These are phyloP conservation scores for Agriotes lineatus DNA, from an alignment of 2,888 invertebrate species.

Conservation along the genomic window DNA sequence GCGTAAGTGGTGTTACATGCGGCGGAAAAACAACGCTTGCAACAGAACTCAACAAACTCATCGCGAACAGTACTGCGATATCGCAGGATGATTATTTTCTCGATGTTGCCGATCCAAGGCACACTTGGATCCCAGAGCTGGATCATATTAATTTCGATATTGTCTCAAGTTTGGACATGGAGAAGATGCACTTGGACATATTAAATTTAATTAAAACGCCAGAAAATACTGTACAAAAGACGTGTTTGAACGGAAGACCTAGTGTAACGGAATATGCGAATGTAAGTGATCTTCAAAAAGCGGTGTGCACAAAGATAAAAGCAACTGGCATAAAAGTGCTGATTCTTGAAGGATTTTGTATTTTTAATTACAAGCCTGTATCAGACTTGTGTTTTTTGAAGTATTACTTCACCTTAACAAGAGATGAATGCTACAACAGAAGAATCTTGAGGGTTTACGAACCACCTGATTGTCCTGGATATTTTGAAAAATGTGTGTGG, in stretches of 20 bases:
- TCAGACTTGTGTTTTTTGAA: constrained; percentile 77
- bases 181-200: constrained; percentile 75
- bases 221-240: not conserved
- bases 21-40: constrained; percentile 86
- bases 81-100: constrained; percentile 85
- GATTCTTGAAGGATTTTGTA: constrained; percentile 82
- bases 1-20: constrained; percentile 85
- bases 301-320: constrained; percentile 48
- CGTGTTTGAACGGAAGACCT: not conserved
- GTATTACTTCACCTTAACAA: constrained; percentile 79
- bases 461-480: constrained; percentile 89
- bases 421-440: constrained; percentile 76
- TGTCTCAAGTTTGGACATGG: constrained; percentile 79
- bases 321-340: constrained; percentile 68
- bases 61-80: constrained; percentile 67
- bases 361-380: constrained; percentile 78
- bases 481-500: constrained; percentile 93
- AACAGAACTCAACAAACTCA: constrained; percentile 66
- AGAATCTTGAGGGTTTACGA: constrained; percentile 77
- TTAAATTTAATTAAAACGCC: constrained; percentile 59
- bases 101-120: constrained; percentile 74
- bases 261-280: not conserved
- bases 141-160: constrained; percentile 84
- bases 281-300: constrained; percentile 30
- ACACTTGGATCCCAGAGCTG: constrained; percentile 73